phyloP scores from a whole-genome alignment of 2,888 invertebrate genomes.

The Cabera pusaria region DNA sequence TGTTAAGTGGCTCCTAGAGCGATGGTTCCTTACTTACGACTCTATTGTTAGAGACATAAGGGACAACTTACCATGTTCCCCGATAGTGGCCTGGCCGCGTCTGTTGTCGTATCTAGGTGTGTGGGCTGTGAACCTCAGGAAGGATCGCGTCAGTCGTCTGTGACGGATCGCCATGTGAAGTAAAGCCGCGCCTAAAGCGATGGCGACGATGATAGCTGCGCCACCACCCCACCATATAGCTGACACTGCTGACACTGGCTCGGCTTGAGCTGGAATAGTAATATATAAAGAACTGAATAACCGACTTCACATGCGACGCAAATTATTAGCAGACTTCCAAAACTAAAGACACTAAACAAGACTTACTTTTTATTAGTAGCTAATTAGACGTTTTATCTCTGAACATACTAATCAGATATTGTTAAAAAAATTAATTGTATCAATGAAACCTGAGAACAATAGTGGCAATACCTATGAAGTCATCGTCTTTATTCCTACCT shows the following conservation, averaged over 20 bases:
- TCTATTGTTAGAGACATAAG: not conserved
- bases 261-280: no score
- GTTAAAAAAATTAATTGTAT: no score
- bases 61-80: constrained; percentile 84
- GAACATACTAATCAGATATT: no score
- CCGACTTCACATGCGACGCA: no score
- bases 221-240: constrained; percentile 61
- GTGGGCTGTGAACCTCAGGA: constrained; percentile 86
- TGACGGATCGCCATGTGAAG: constrained; percentile 86
- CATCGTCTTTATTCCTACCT: constrained; percentile 60
- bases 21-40: constrained; percentile 59
- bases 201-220: constrained; percentile 57
- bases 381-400: no score
- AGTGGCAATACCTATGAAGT: constrained; percentile 77
- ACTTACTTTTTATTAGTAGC: no score
- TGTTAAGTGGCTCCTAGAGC: constrained; percentile 82
- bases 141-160: constrained; percentile 89
- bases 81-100: constrained; percentile 93
- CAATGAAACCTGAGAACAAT: no score
- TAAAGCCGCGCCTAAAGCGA: constrained; percentile 82
- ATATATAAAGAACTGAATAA: no score
- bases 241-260: constrained; percentile 27
- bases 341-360: no score
- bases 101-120: constrained; percentile 89
- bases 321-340: no score